Evolutionary conservation across 1,140 invertebrate species (phyloP), one percentile per base, ranked within the genome.

Genomic region (Dufourea novaeangliae): DNA sequence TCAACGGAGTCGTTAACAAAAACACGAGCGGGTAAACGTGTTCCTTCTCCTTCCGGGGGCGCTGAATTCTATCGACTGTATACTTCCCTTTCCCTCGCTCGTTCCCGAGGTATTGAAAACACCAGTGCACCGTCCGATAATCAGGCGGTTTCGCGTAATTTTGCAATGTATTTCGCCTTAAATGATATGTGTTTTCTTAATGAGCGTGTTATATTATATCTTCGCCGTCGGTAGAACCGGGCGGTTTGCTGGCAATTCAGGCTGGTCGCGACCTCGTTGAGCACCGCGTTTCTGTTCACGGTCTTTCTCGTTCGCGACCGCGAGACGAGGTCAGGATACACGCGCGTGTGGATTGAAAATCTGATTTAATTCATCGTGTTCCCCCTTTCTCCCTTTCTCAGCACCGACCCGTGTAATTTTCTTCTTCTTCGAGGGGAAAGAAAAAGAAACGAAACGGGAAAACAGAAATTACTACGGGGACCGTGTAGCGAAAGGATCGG

Each of bases 261-360:
- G 20, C 41, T 14, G 37, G 22, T n/a, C 62, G n/a, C 64, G 41
- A 68, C 39, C 66, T 70, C 67, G 73, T 61, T 41, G n/a, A 44
- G 50, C 46, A 25, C 41, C 44, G 25, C 41, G 37, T 57, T 75
- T 57, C 52, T 41, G 25, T 56, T 25, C 52, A 32, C 25, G 37
- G 50, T 27, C 74, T 72, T n/a, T 78, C 79, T 37, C 79, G 74
- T 86, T 81, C 85, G 82, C 78, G 82, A 88, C 86, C 86, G 79
- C 82, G 86, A 77, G 77, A 70, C 80, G 69, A 86, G 86, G 85
- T 83, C 84, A 87, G 76, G 77, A 59, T 72, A 69, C 78, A 77
- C 78, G 81, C 74, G 22, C 22, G 3, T 20, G 79, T 88, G 89
- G 89, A 91, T 87, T 86, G 83, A 85, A 90, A 91, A 91, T 90